Percentiles rank a stretch among this genome's conserved stretches.
Evolutionary conservation across 1,140 invertebrate genomes (phyloP).

Genomic region (Choristoneura fumiferana): DNA sequence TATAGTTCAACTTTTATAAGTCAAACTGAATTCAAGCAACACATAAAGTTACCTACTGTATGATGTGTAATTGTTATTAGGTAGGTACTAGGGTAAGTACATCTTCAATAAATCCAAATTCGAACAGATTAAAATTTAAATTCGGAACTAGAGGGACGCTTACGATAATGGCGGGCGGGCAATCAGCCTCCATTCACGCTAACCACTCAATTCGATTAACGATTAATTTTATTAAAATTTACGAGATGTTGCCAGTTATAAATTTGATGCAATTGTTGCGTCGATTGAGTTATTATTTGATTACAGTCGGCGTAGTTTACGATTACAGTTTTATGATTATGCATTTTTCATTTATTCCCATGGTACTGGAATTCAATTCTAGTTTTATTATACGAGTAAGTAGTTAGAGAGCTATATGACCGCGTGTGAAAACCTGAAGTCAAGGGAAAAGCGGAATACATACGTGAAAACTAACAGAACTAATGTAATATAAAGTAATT

Average conservation of each 20-base stretch:
- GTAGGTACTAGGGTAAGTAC: too few species aligned
- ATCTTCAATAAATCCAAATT: constrained; percentile 3
- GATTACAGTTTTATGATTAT: constrained; percentile 51
- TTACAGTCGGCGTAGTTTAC: constrained; percentile 54
- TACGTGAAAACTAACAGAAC: too few species aligned
- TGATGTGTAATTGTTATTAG: too few species aligned
- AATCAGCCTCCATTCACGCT: constrained; percentile 43
- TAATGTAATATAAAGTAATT: too few species aligned
- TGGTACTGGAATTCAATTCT: background rate
- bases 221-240: constrained; percentile 61
- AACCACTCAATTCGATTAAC: constrained; percentile 38
- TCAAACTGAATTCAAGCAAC: too few species aligned
- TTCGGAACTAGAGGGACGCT: constrained; percentile 29
- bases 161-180: constrained; percentile 34
- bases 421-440: too few species aligned
- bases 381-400: background rate
- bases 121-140: constrained; percentile 18
- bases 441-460: too few species aligned
- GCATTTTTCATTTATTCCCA: constrained; percentile 32
- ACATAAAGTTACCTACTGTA: too few species aligned
- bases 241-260: constrained; percentile 64
- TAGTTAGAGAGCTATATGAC: too few species aligned
- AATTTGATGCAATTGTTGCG: constrained; percentile 51
- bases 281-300: constrained; percentile 56
- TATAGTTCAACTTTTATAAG: too few species aligned